Evolutionary conservation across 1,140 invertebrate genomes (phyloP), one percentile per base, ranked within the genome.

Genomic region (Hyposmocoma kahamanoa): DNA sequence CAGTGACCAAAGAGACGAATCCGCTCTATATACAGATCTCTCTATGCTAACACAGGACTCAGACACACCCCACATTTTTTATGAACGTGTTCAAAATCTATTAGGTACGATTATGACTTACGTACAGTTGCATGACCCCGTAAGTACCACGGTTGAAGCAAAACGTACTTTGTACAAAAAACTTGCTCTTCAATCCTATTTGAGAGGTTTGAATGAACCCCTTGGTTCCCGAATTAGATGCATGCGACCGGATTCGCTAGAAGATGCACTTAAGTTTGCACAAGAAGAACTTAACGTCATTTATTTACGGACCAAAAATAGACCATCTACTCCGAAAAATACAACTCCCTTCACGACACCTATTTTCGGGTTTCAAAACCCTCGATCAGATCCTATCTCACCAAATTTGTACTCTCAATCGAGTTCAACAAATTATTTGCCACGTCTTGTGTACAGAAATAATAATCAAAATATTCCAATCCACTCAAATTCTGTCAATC

Each of bases 1-100:
- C 17, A 43, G 42, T 18, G 42, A 43, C 19, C 42, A 43, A 26
- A 24, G 42, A 43, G 42, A 43, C 15, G 42, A 43, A 15, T 43
- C 42, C 17, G 42, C 42, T 26, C 42, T 43, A 18, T 43, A 43
- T 10, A 43, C 42, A 11, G 42, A 43, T 20, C 24, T 43, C 4
- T 43, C 42, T 10, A 24, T 24, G 22, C 21, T 43, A 1, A 26
- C 42, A 43, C 42, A 43, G 28, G 42, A 24, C 22, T 43, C 42
- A 11, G 42, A 43, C 11, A 8, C 42, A 26, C 42, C 42, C 1
- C 42, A 43, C 8, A 2, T 26, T 26, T 43, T 43, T 43, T 43
- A 26, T 26, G 42, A 43, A 17, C 9, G 13, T n/a, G 42, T 43
- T 1, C 42, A 26, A 6, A 43, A 43, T 26, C 24, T 43, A 11